Conservation (phyloP, 2,113 vertebrate genomes). For the Sorex araneus region DNA sequence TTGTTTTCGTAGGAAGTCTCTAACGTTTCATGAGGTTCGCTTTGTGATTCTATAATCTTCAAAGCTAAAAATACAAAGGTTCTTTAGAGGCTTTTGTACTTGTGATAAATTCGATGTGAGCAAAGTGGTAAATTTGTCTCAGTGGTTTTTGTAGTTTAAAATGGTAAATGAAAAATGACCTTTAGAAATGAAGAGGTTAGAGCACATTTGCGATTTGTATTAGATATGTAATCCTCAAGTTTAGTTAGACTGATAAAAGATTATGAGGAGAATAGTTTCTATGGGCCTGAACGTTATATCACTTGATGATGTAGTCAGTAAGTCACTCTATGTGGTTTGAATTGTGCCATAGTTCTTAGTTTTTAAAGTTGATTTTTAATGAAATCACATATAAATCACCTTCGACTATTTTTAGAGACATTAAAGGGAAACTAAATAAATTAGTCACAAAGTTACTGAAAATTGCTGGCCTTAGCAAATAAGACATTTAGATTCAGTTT, state of each 20-base stretch:
- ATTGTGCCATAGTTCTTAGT: constrained; percentile 10
- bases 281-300: constrained; percentile 55
- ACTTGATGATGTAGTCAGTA: constrained; percentile 53
- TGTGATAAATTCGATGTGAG: constrained; percentile 24
- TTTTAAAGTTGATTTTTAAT: constrained; percentile 70
- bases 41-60: constrained; percentile 61
- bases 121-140: constrained; percentile 41
- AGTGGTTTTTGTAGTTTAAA: constrained; percentile 50
- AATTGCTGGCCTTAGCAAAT: constrained; percentile 66
- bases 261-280: constrained; percentile 41
- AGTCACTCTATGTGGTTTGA: constrained; percentile 61
- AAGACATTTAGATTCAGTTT: constrained; percentile 70
- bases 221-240: constrained; percentile 66
- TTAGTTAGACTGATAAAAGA: constrained; percentile 71
- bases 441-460: not conserved
- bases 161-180: constrained; percentile 60
- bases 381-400: constrained; percentile 61
- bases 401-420: constrained; percentile 70
- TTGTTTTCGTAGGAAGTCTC: not conserved
- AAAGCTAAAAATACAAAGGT: constrained; percentile 41
- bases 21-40: not conserved
- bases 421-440: constrained; percentile 61
- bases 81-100: constrained; percentile 18
- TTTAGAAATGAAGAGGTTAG: constrained; percentile 66
- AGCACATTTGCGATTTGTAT: constrained; percentile 57